Percentiles rank a stretch among this genome's conserved stretches.
Evolutionary conservation across 2,113 vertebrate genomes (phyloP).

Genomic region (Zosterops japonicus): DNA sequence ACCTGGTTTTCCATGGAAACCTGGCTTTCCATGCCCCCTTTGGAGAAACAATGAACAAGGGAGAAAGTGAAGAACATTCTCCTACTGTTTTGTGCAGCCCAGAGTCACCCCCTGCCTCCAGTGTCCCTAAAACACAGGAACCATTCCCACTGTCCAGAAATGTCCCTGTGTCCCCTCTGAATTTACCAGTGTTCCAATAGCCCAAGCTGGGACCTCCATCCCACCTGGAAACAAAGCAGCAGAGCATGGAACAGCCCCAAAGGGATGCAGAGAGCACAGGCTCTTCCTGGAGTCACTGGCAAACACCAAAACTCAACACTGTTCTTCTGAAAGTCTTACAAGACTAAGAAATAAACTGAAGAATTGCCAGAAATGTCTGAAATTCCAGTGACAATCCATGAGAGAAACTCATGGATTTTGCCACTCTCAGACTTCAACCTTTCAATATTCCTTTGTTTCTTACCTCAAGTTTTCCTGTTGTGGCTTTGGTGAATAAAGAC

Average conservation of each 20-base stretch:
- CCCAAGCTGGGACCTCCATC: neutral
- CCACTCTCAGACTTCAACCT: neutral
- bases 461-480: conserved; percentile 12
- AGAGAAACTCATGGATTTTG: neutral
- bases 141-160: rapidly evolving
- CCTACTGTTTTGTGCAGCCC: neutral
- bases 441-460: neutral
- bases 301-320: rapidly evolving
- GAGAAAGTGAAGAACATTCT: neutral
- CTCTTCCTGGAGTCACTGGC: neutral
- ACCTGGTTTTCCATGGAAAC: neutral
- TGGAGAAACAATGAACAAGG: neutral
- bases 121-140: neutral
- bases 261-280: neutral
- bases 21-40: neutral
- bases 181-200: neutral
- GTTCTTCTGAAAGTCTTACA: neutral
- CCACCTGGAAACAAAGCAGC: neutral
- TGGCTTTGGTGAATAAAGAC: conserved; percentile 1
- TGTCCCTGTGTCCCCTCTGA: neutral
- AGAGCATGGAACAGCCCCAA: rapidly evolving
- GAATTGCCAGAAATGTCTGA: neutral
- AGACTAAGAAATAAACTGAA: neutral
- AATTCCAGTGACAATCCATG: neutral
- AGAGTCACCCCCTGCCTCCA: neutral